Base-by-base conservation (phyloP, 2,888 invertebrate genomes). In the Boloria euphrosyne region DNA sequence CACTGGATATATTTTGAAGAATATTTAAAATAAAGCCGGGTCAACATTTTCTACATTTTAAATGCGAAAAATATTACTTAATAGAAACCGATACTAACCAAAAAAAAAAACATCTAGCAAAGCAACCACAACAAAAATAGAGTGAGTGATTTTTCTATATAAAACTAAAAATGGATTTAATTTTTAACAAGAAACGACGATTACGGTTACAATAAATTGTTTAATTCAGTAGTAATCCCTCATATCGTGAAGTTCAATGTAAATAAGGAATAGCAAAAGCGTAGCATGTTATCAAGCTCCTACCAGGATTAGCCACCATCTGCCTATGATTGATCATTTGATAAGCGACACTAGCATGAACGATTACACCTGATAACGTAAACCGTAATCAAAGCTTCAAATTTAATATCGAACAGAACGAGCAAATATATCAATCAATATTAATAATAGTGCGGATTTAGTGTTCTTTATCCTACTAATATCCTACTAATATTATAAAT, bases 281-380 rank as follows among this genome's bases (percentile, higher is more conserved):
- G 54, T 46, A 16, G 50, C 43, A 38, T 17, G 65, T 59, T 70
- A 65, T 62, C 49, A 78, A 74, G 76, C 78, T 73, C 65, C 46
- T 65, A 68, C 63, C 72, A 66, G 76, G 77, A 80, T 80, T 78
- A 82, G 68, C 76, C 70, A 73, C 77, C 82, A 83, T 80, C 82
- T 83, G 81, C 76, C 69, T 57, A 69, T 83, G 84, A 83, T 83
- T 76, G 83, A 83, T 84, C 77, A 78, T 76, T 67, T 74, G 81
- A 84, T 82, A 83, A 78, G 65, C 69, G 73, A 75, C 74, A 71
- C 62, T 54, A 54, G 60, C 67, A 69, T 66, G 73, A 75, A 66
- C 72, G 76, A 77, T 76, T 73, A 75, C 50, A 46, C 43, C 72
- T 66, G 75, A 76, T 76, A 77, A 71, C 71, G 67, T 51, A 55